Evolutionary conservation across 2,888 invertebrate species (phyloP), one percentile per base, ranked within the genome.

Genomic region (Neocrepidodera transversa): DNA sequence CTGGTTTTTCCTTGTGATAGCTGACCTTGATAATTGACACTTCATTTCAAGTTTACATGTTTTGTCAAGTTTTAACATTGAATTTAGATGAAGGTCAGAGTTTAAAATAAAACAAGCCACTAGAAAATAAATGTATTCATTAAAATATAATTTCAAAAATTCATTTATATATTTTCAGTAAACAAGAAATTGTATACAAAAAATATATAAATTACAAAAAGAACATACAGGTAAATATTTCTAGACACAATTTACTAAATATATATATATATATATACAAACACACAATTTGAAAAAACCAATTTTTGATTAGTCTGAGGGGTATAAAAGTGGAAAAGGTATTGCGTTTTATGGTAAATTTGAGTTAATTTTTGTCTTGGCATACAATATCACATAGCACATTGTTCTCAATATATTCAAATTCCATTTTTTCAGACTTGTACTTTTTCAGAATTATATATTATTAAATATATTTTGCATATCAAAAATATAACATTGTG

Each of bases 281-380:
- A 47, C 32, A 47, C 16, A 26, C 50, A 30, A 51, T 28, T 17
- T 40, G n/a, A 28, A 30, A 20, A 50, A 3, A 28, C 26, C n/a
- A 20, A 18, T 42, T 2, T 18, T 20, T 42, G 23, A 42, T 23
- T 11, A n/a, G n/a, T 10, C 42, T 14, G 11, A 40, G 36, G 40
- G 40, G 40, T 51, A 51, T 42, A 51, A 51, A 51, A 51, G 13
- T 51, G 40, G 17, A 40, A 40, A 50, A 50, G 50, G 50, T 50
- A 50, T 14, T 26, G 20, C 38, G 26, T 50, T 35, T 50, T 1
- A 35, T 14, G 35, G 16, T 40, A 40, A 40, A 40, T 16, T 16
- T 40, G 8, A 14, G 8, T 40, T 10, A 6, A 40, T 8, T 40
- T 40, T 16, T 16, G 2, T 10, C 4, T 5, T 16, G 13, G 16